A percentile compares a stretch with the other conserved stretches of the same genome.
These are phyloP conservation scores for Drosophila mauritiana DNA, from an alignment of 1,140 invertebrate species.

Conservation along the genomic window DNA sequence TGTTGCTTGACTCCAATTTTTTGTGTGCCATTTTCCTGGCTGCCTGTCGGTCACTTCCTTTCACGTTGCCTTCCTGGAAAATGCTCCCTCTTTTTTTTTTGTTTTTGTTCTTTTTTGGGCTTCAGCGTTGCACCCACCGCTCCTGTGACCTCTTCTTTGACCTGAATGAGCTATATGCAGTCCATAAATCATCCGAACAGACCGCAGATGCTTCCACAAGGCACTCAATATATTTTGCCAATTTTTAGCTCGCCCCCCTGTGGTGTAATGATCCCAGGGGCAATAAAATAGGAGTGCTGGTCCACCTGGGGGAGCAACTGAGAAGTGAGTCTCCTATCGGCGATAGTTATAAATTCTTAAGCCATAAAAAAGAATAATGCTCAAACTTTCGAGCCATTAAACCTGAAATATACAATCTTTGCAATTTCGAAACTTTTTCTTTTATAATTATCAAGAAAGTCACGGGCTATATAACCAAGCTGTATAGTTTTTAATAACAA, in stretches of 20 bases:
- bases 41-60: constrained; percentile 7
- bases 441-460: no score
- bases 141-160: constrained; percentile 1
- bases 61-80: constrained; percentile 2
- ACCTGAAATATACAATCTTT: background rate
- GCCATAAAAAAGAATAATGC: background rate
- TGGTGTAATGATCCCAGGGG: constrained; percentile 17
- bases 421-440: no score
- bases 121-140: background rate
- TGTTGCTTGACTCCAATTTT: constrained; percentile 33
- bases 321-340: background rate
- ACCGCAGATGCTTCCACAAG: constrained; percentile 37
- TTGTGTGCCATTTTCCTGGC: constrained; percentile 18
- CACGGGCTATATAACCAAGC: no score
- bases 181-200: constrained; percentile 39
- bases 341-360: background rate
- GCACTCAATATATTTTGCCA: constrained; percentile 42
- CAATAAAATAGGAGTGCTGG: constrained; percentile 1
- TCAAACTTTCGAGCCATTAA: background rate
- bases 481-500: no score
- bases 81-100: constrained; percentile 4
- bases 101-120: constrained; percentile 7
- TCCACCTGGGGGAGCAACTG: constrained; percentile 12
- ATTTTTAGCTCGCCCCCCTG: constrained; percentile 25
- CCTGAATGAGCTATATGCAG: constrained; percentile 13